Base-by-base conservation (phyloP, 2,797 vertebrate genomes). In the Acrocephalus scirpaceus region DNA sequence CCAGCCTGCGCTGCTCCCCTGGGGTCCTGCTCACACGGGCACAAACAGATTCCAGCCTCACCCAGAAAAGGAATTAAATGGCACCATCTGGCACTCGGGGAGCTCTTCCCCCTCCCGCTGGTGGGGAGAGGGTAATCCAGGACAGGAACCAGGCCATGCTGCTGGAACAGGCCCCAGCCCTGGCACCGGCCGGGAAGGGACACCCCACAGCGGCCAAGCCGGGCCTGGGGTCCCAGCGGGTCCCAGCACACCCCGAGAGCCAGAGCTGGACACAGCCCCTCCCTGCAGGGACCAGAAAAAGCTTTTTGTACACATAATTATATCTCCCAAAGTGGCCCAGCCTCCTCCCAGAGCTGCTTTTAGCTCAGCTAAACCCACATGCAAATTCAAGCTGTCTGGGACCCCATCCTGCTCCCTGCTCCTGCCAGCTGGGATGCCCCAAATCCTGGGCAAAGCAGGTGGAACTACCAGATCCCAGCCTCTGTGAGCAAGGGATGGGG, bases 291-390 rank as follows among this genome's bases (percentile, higher is more conserved):
- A 82, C 47, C 51, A 79, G 21, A 71, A 51, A 40, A 73, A 72
- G 64, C 29, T 88, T 51, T 70, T 82, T 91, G 73, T 88, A 12
- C 30, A 26, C 72, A 56, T 93, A 95, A 94, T 96, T 91, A 88
- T 65, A 77, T 40, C 64, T 83, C 90, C 15, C 1, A 85, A 91
- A 88, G 36, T 56, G 79, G 14, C 92, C 64, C 72, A 80, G 75
- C 48, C 78, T 96, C 85, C 90, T 90, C 88, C 90, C 85, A 58
- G 78, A 94, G 79, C 64, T 77, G 48, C 40, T 96, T 96, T 96
- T 94, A 96, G 90, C 88, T 92, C 9, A 1, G 51, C n/a, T 73
- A 83, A 92, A 80, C 75, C 88, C 72, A 95, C 13, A 0, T 79
- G n/a, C 20, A 83, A 90, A 86, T 21, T 66, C 34, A 76, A 95